phyloP scores from a whole-genome alignment of 1,140 invertebrate genomes.

The Brachystomella parvula region DNA sequence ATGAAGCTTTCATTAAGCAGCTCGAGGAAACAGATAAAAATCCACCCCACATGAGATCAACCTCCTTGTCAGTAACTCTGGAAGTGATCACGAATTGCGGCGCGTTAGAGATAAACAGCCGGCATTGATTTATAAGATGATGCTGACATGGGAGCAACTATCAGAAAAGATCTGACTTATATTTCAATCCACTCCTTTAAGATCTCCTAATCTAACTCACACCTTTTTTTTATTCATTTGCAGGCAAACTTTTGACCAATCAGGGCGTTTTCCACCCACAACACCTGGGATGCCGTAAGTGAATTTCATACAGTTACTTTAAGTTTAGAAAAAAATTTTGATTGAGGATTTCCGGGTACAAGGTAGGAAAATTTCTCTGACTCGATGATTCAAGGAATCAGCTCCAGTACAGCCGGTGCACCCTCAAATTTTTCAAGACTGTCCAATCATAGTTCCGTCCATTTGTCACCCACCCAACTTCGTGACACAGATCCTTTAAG shows the following conservation, averaged over 20 bases:
- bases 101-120: not conserved
- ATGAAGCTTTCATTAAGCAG: not conserved
- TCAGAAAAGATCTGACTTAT: not conserved
- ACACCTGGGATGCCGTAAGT: slow-evolving; percentile 36
- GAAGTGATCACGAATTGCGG: not conserved
- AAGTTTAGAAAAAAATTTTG: too few species aligned
- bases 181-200: slow-evolving; percentile 12
- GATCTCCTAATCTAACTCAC: not conserved
- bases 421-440: too few species aligned
- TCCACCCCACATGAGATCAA: not conserved
- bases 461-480: too few species aligned
- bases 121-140: not conserved
- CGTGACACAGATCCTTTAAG: too few species aligned
- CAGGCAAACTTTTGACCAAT: slow-evolving; percentile 35
- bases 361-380: too few species aligned
- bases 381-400: too few species aligned
- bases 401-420: too few species aligned
- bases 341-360: too few species aligned
- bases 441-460: too few species aligned
- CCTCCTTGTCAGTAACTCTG: too few species aligned
- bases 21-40: not conserved
- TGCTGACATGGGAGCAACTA: not conserved
- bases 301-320: slow-evolving; percentile 10
- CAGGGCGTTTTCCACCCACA: slow-evolving; percentile 30
- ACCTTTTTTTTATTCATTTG: slow-evolving; percentile 25